Evolutionary conservation across 2,113 vertebrate genomes (phyloP).

Genomic region (Bos javanicus): DNA sequence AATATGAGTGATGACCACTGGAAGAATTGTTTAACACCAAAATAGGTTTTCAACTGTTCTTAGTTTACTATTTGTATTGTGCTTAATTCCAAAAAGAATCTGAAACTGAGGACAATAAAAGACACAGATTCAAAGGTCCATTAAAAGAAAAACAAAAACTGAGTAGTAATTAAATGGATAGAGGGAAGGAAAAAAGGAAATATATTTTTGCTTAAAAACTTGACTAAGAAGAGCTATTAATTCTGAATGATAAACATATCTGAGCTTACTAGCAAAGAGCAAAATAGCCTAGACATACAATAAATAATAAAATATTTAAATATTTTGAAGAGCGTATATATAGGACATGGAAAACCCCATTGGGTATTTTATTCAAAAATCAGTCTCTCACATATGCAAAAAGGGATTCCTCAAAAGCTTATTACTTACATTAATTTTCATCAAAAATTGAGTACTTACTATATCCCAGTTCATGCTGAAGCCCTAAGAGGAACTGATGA

Average conservation of each 20-base stretch:
- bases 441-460: neutral
- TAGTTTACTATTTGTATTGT: slow-evolving; percentile 9
- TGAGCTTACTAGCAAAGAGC: neutral
- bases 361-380: neutral
- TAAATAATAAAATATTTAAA: neutral
- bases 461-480: neutral
- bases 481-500: neutral
- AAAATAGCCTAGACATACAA: neutral
- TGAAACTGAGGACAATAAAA: neutral
- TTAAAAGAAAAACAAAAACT: neutral
- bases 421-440: neutral
- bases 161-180: neutral
- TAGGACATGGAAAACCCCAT: neutral
- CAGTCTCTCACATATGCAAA: neutral
- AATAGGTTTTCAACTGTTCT: neutral
- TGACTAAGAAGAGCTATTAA: neutral
- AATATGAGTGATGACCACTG: neutral
- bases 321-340: neutral
- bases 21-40: neutral
- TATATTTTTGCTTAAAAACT: neutral
- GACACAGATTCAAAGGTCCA: neutral
- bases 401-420: neutral
- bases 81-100: neutral
- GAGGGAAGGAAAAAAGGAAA: neutral
- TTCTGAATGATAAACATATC: neutral